A percentile compares a stretch with the other conserved stretches of the same genome.
phyloP scores from a whole-genome alignment of 2,888 invertebrate species.

The Phengaris alcon region DNA sequence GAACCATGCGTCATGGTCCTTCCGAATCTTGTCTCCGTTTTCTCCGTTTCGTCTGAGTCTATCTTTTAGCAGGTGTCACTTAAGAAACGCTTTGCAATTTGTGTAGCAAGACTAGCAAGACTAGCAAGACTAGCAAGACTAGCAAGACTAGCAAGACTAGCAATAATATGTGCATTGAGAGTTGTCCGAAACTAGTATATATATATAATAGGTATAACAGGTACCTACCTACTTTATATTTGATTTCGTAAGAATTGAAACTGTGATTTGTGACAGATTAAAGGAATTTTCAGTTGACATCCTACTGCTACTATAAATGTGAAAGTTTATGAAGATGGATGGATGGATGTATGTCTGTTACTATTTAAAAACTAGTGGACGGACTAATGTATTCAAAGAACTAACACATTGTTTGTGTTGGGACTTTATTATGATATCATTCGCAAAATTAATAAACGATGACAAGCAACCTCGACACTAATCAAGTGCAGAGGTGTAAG shows the following conservation, averaged over 20 bases:
- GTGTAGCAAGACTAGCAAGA: not conserved
- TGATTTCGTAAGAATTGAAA: too few relatives aligned
- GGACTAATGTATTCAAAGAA: too few relatives aligned
- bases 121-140: too few relatives aligned
- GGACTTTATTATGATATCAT: not conserved
- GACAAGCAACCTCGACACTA: constrained; percentile 17
- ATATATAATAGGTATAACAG: too few relatives aligned
- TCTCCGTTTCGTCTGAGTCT: not conserved
- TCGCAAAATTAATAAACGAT: constrained; percentile 1
- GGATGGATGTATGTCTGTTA: too few relatives aligned
- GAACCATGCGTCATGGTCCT: not conserved
- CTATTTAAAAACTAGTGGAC: too few relatives aligned
- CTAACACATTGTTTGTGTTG: not conserved
- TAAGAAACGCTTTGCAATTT: not conserved
- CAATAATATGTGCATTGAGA: not conserved
- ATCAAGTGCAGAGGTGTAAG: constrained; percentile 21
- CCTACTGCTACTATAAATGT: too few relatives aligned
- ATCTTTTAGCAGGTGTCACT: not conserved
- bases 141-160: too few relatives aligned
- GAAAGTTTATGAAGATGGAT: too few relatives aligned
- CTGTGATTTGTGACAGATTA: too few relatives aligned
- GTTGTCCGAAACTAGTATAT: not conserved
- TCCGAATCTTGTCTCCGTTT: not conserved
- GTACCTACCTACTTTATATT: too few relatives aligned
- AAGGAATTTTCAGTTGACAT: too few relatives aligned